phyloP scores from a whole-genome alignment of 2,797 vertebrate genomes.

The Spinus pinus region DNA sequence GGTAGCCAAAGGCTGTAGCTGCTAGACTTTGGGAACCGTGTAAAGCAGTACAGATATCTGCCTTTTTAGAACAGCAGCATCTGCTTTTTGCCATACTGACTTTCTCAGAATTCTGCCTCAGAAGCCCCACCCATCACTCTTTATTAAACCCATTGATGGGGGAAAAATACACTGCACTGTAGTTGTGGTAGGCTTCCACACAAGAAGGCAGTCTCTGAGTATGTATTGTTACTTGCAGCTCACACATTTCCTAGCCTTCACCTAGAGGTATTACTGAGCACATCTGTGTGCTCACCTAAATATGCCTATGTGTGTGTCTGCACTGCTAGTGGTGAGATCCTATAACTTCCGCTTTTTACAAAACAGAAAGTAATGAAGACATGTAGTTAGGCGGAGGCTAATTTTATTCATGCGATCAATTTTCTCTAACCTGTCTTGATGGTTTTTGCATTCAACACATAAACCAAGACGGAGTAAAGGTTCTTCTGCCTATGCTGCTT shows the following conservation, averaged over 20 bases:
- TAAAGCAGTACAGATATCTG: background rate
- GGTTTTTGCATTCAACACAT: background rate
- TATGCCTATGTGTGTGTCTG: fast-evolving
- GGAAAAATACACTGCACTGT: background rate
- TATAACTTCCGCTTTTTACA: background rate
- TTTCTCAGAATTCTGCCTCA: background rate
- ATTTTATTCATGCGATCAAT: background rate
- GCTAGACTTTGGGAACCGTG: fast-evolving
- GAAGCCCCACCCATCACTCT: background rate
- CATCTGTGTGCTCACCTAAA: background rate
- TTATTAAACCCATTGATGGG: background rate
- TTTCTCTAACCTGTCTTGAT: background rate
- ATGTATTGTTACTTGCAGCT: background rate
- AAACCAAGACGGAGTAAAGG: background rate
- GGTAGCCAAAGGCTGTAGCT: background rate
- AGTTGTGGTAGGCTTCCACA: background rate
- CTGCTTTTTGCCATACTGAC: background rate
- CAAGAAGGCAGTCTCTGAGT: background rate
- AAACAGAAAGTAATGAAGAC: background rate
- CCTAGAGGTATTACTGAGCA: background rate
- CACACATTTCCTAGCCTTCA: background rate
- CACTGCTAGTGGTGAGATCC: background rate
- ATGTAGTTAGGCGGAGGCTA: background rate
- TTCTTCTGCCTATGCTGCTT: background rate
- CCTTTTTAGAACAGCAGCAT: background rate